These are phyloP conservation scores for Tigriopus japonicus DNA, from an alignment of 1,140 invertebrate genomes.

Conservation along the genomic window DNA sequence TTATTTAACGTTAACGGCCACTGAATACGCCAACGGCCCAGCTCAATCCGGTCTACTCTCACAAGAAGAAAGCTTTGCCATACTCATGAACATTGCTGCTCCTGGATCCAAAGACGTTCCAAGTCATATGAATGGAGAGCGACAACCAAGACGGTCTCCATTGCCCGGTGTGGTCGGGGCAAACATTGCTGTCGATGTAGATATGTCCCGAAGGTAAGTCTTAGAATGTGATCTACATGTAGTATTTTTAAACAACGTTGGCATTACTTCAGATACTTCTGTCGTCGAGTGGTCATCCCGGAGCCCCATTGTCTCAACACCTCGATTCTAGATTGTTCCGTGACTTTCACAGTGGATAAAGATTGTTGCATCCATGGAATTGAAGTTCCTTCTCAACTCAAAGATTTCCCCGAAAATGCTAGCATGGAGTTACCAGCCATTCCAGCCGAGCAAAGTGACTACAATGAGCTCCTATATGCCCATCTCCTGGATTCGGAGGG, in stretches of 20 bases:
- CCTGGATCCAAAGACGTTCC: conserved; percentile 44
- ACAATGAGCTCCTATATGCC: conserved; percentile 55
- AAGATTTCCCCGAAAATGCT: conserved; percentile 1
- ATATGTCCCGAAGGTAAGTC: background rate
- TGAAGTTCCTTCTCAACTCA: conserved; percentile 19
- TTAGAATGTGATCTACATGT: background rate
- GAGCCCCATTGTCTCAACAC: conserved; percentile 45
- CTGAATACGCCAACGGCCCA: conserved; percentile 57
- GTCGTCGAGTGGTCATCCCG: conserved; percentile 37
- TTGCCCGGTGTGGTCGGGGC: background rate
- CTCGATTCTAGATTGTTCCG: conserved; percentile 46
- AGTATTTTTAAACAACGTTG: too few relatives aligned
- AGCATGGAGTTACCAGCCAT: background rate
- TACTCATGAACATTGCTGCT: conserved; percentile 53
- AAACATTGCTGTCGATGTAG: background rate
- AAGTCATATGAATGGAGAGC: conserved; percentile 33
- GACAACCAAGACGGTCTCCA: background rate
- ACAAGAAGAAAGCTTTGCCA: conserved; percentile 49
- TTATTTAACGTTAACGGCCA: conserved; percentile 43
- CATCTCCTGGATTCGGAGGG: conserved; percentile 53
- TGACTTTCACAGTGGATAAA: conserved; percentile 53
- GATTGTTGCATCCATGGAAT: conserved; percentile 51
- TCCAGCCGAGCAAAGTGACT: conserved; percentile 22
- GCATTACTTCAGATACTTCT: conserved; percentile 29
- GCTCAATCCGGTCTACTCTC: conserved; percentile 46